phyloP scores from a whole-genome alignment of 1,140 invertebrate species.

The Akabosia matsudoensis region DNA sequence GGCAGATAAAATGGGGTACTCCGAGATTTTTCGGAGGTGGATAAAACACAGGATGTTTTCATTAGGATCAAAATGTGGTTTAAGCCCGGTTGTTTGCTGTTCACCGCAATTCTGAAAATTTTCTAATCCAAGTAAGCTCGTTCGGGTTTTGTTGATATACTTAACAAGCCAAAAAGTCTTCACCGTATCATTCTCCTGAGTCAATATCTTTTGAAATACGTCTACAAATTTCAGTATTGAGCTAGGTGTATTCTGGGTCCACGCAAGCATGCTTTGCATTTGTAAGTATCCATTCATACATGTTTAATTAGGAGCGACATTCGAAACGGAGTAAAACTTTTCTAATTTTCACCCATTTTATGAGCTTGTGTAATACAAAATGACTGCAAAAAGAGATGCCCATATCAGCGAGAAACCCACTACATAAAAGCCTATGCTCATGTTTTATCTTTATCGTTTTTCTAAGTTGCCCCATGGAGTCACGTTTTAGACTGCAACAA shows the following conservation, averaged over 20 bases:
- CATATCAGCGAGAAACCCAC: conserved; percentile 7
- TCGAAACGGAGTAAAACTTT: background rate
- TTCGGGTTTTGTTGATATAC: too few relatives aligned
- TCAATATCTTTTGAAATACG: too few relatives aligned
- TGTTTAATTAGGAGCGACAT: background rate
- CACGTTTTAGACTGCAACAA: too few relatives aligned
- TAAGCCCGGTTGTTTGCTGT: background rate
- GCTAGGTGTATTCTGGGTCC: too few relatives aligned
- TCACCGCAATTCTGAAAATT: too few relatives aligned
- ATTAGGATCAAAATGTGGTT: background rate
- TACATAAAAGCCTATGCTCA: background rate
- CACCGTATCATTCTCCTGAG: too few relatives aligned
- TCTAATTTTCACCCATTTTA: too few relatives aligned
- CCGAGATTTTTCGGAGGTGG: background rate
- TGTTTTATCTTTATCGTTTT: conserved; percentile 19
- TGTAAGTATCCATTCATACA: background rate
- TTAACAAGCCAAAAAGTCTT: too few relatives aligned
- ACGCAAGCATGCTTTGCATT: too few relatives aligned
- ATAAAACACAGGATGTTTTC: background rate
- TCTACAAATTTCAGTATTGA: too few relatives aligned
- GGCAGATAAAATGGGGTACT: background rate
- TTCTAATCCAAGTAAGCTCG: too few relatives aligned
- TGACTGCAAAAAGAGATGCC: background rate
- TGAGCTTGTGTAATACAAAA: too few relatives aligned
- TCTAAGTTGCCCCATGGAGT: background rate